Evolutionary conservation across 1,140 invertebrate species (phyloP).

Genomic region (Drosophila pseudoananassae): DNA sequence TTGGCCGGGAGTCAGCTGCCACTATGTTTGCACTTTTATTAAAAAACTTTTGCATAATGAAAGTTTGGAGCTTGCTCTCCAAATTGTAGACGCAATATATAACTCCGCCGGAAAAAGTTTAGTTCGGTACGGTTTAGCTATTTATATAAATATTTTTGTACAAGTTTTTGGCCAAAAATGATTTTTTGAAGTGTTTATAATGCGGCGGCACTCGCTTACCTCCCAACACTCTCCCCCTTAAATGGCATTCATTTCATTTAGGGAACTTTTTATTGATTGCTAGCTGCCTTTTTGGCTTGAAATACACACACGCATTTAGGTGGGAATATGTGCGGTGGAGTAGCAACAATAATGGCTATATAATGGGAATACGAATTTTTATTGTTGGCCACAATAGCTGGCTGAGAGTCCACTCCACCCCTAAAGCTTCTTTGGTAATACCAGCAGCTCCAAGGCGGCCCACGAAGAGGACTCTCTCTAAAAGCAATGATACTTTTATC

Average conservation of each 20-base stretch:
- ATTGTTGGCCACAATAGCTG: constrained; percentile 51
- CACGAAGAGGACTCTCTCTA: constrained; percentile 34
- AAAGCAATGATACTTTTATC: constrained; percentile 62
- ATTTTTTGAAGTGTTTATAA: constrained; percentile 45
- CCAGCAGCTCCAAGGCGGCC: constrained; percentile 34
- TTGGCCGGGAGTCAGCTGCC: constrained; percentile 30
- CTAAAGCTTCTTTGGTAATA: constrained; percentile 1
- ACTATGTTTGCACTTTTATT: constrained; percentile 74
- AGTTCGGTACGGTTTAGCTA: constrained; percentile 51
- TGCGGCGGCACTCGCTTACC: constrained; percentile 3
- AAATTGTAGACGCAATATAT: constrained; percentile 69
- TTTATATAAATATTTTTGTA: constrained; percentile 66
- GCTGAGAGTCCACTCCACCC: neutral
- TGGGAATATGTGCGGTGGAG: constrained; percentile 14
- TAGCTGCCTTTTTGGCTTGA: neutral
- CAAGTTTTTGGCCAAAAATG: constrained; percentile 43
- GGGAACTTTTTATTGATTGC: constrained; percentile 57
- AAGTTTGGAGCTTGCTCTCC: constrained; percentile 69
- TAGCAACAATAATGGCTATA: constrained; percentile 43
- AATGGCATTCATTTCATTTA: constrained; percentile 50
- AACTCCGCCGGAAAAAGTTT: constrained; percentile 44
- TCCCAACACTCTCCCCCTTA: neutral
- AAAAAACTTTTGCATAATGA: constrained; percentile 82
- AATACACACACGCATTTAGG: neutral
- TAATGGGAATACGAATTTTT: constrained; percentile 57